These are phyloP conservation scores for Trematomus loennbergii DNA, from an alignment of 2,113 vertebrate genomes.

Conservation along the genomic window DNA sequence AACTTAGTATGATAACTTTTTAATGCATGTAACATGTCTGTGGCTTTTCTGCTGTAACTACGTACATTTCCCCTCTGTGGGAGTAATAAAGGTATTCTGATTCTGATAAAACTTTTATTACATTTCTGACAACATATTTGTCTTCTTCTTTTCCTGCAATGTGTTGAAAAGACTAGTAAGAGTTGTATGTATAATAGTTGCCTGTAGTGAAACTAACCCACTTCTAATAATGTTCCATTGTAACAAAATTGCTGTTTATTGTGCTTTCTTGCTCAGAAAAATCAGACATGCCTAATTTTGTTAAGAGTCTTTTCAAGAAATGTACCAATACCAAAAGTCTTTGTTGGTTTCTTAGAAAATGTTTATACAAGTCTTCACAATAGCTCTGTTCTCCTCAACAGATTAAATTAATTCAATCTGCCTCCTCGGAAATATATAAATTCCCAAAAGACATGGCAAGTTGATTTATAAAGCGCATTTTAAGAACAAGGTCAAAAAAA, in stretches of 20 bases:
- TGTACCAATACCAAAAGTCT: not conserved
- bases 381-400: not conserved
- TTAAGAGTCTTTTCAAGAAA: not conserved
- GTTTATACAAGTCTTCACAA: not conserved
- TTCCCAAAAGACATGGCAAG: too few relatives aligned
- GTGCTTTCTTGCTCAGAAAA: not conserved
- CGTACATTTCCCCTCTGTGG: too few relatives aligned
- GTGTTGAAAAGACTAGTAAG: not conserved
- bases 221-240: too few relatives aligned
- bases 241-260: not conserved
- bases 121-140: not conserved
- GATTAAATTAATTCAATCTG: conserved; percentile 1
- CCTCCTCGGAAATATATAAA: not conserved
- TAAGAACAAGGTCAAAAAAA: not conserved
- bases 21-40: too few relatives aligned
- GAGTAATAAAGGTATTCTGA: too few relatives aligned
- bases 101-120: conserved; percentile 3
- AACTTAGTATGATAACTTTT: too few relatives aligned
- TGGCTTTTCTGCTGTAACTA: too few relatives aligned
- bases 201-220: not conserved
- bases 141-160: not conserved
- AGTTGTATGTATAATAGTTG: not conserved
- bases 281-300: not conserved
- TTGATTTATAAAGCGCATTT: too few relatives aligned
- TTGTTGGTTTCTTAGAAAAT: not conserved